phyloP scores from a whole-genome alignment of 2,888 invertebrate species.

The Herminia tarsipennalis region DNA sequence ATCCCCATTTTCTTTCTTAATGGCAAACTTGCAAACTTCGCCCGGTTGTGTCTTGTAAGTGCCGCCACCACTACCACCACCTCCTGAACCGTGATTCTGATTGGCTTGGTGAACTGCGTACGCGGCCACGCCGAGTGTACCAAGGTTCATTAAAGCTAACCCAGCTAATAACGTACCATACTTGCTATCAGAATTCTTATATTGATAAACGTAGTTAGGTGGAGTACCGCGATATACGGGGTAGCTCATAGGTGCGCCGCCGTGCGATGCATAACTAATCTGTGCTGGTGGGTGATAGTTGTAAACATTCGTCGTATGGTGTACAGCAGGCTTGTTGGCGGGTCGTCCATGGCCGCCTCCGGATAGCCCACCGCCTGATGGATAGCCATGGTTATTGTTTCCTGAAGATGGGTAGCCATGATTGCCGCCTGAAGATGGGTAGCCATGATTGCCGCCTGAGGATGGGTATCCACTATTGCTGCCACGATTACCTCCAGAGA shows the following conservation, averaged over 20 bases:
- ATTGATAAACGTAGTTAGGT: constrained; percentile 74
- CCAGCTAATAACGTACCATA: constrained; percentile 74
- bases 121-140: constrained; percentile 64
- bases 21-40: constrained; percentile 73
- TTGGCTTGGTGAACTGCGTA: constrained; percentile 47
- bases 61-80: constrained; percentile 4
- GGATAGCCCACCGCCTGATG: constrained; percentile 33
- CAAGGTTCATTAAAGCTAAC: constrained; percentile 73
- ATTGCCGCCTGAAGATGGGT: constrained; percentile 46
- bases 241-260: constrained; percentile 59
- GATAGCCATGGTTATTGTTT: constrained; percentile 40
- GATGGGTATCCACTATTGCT: constrained; percentile 36
- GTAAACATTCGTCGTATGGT: constrained; percentile 57
- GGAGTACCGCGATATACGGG: constrained; percentile 73
- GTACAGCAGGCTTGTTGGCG: constrained; percentile 35
- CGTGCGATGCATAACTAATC: constrained; percentile 67
- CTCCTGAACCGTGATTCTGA: constrained; percentile 37
- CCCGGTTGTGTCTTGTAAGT: constrained; percentile 64
- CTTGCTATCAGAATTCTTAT: constrained; percentile 75
- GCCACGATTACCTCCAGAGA: constrained; percentile 33
- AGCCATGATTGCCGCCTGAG: constrained; percentile 34
- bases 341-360: constrained; percentile 29
- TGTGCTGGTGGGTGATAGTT: constrained; percentile 74
- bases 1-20: constrained; percentile 73
- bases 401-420: constrained; percentile 47